A percentile compares a stretch with the other conserved stretches of the same genome.
These are phyloP conservation scores for Harpagus bidentatus DNA, from an alignment of 2,113 vertebrate species.

Conservation along the genomic window DNA sequence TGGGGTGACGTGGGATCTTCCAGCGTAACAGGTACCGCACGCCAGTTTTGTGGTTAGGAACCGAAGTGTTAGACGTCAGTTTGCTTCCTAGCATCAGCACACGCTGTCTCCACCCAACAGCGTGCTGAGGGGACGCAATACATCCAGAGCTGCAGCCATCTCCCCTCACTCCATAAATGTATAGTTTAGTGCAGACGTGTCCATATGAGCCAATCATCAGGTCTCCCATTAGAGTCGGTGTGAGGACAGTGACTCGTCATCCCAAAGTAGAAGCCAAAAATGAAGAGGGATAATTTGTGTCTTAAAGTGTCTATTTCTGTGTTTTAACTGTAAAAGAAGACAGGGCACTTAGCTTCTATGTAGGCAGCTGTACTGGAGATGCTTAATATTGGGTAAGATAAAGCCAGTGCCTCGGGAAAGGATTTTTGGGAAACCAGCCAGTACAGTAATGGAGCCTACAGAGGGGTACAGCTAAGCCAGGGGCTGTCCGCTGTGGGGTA, in stretches of 20 bases:
- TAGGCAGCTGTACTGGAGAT: neutral
- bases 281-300: neutral
- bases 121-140: neutral
- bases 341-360: neutral
- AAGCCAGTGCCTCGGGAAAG: neutral
- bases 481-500: neutral
- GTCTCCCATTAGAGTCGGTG: neutral
- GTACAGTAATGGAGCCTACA: neutral
- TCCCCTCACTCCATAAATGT: neutral
- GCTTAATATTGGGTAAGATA: neutral
- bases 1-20: neutral
- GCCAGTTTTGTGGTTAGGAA: neutral
- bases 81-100: neutral
- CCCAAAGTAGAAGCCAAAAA: neutral
- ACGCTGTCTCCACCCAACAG: neutral
- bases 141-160: neutral
- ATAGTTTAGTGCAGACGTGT: neutral
- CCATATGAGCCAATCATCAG: neutral
- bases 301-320: neutral
- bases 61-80: neutral
- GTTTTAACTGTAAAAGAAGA: neutral
- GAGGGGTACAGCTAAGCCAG: neutral
- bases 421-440: neutral
- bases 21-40: neutral
- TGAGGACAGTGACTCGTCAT: neutral